These are phyloP conservation scores for Drosophila tsacasi DNA, from an alignment of 1,140 invertebrate species.

Conservation along the genomic window DNA sequence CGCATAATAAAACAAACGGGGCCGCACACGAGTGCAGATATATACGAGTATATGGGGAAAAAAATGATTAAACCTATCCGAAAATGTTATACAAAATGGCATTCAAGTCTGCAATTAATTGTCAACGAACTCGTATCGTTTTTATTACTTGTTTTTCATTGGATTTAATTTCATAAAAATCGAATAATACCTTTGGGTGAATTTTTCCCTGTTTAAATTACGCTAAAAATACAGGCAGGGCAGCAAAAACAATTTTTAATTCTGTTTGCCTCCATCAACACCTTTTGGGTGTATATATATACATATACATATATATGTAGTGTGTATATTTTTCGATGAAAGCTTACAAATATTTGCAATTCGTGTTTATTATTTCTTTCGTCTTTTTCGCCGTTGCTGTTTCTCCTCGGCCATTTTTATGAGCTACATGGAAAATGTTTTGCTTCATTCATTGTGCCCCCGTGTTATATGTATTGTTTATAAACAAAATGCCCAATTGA, in stretches of 20 bases:
- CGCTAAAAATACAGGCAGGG: slow-evolving; percentile 30
- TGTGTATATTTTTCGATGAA: slow-evolving; percentile 41
- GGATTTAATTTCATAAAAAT: slow-evolving; percentile 60
- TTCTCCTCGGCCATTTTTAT: slow-evolving; percentile 61
- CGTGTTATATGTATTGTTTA: slow-evolving; percentile 58
- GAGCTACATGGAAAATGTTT: slow-evolving; percentile 55
- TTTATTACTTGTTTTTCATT: slow-evolving; percentile 28
- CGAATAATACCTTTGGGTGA: slow-evolving; percentile 16
- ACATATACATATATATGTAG: neutral
- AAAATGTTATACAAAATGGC: slow-evolving; percentile 15
- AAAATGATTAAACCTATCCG: slow-evolving; percentile 3
- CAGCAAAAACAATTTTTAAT: slow-evolving; percentile 21
- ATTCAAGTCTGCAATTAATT: slow-evolving; percentile 63
- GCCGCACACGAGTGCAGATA: neutral
- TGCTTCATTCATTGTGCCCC: slow-evolving; percentile 10
- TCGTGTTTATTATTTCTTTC: slow-evolving; percentile 56
- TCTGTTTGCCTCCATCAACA: slow-evolving; percentile 35
- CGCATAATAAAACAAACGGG: slow-evolving; percentile 74
- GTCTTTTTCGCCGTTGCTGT: slow-evolving; percentile 15
- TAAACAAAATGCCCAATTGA: slow-evolving; percentile 74
- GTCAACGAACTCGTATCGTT: slow-evolving; percentile 52
- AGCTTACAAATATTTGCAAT: slow-evolving; percentile 76
- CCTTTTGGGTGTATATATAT: neutral
- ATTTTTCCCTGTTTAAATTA: slow-evolving; percentile 15
- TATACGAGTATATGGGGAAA: neutral